phyloP scores from a whole-genome alignment of 2,888 invertebrate genomes.

The Ennomos erosarius region DNA sequence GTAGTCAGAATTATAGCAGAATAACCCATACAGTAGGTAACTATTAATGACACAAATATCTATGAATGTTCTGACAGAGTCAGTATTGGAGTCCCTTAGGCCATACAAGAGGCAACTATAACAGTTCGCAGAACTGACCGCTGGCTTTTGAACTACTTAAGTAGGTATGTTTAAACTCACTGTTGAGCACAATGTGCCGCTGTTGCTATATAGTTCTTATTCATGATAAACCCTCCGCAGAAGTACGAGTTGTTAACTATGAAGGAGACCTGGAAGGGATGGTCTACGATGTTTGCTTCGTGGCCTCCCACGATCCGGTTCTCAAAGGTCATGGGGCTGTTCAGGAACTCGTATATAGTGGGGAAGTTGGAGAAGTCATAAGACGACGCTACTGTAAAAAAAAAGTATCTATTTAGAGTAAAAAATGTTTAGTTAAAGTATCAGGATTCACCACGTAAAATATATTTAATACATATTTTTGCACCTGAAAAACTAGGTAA shows the following conservation, averaged over 20 bases:
- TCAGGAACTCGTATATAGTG: conserved; percentile 40
- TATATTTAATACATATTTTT: too few relatives aligned
- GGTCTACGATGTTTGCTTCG: conserved; percentile 65
- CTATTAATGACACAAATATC: too few relatives aligned
- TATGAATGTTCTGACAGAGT: too few relatives aligned
- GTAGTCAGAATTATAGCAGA: too few relatives aligned
- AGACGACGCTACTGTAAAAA: conserved; percentile 35
- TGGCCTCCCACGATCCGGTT: conserved; percentile 74
- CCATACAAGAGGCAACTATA: too few relatives aligned
- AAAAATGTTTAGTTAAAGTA: too few relatives aligned
- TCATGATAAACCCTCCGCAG: conserved; percentile 80
- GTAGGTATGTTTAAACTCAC: conserved; percentile 52
- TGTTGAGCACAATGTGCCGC: conserved; percentile 79
- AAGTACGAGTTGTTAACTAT: conserved; percentile 71
- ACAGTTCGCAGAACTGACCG: too few relatives aligned
- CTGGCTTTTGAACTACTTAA: too few relatives aligned
- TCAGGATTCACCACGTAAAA: too few relatives aligned
- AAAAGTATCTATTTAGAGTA: background rate
- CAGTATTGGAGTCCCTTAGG: too few relatives aligned
- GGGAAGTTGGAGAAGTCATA: conserved; percentile 41
- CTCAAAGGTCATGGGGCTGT: conserved; percentile 42
- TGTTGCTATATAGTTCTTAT: conserved; percentile 72
- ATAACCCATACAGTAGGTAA: too few relatives aligned
- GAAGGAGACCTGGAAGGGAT: conserved; percentile 77
- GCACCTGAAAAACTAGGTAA: too few relatives aligned